Evolutionary conservation across 2,888 invertebrate species (phyloP).

Genomic region (Drosophila barbarae): DNA sequence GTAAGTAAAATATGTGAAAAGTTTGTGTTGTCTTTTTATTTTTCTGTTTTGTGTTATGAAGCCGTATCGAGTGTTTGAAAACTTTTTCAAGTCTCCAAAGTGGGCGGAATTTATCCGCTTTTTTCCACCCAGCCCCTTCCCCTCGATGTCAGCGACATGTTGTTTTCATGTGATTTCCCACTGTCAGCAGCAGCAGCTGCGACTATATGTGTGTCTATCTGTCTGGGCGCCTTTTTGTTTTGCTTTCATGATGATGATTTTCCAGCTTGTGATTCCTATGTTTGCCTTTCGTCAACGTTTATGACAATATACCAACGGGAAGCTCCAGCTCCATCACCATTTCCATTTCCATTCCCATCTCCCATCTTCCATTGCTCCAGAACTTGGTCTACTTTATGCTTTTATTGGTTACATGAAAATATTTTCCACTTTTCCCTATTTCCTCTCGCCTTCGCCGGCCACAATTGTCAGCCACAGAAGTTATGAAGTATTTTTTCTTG

Average conservation of each 20-base stretch:
- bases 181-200: slow-evolving; percentile 57
- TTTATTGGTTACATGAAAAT: slow-evolving; percentile 70
- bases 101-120: slow-evolving; percentile 27
- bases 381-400: slow-evolving; percentile 54
- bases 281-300: slow-evolving; percentile 71
- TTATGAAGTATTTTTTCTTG: slow-evolving; percentile 58
- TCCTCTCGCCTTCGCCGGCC: slow-evolving; percentile 36
- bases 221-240: slow-evolving; percentile 39
- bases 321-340: slow-evolving; percentile 21
- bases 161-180: slow-evolving; percentile 67
- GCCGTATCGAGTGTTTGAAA: slow-evolving; percentile 41
- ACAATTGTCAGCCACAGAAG: slow-evolving; percentile 69
- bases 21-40: slow-evolving; percentile 47
- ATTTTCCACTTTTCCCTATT: slow-evolving; percentile 45
- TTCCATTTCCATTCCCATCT: slow-evolving; percentile 33
- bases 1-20: slow-evolving; percentile 74
- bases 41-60: slow-evolving; percentile 4
- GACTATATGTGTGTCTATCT: slow-evolving; percentile 15
- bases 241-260: slow-evolving; percentile 53
- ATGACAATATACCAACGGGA: slow-evolving; percentile 65
- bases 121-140: background rate
- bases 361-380: slow-evolving; percentile 25
- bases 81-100: slow-evolving; percentile 61
- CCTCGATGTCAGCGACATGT: slow-evolving; percentile 66
- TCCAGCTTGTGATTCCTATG: slow-evolving; percentile 61